Base-by-base conservation (phyloP, 2,797 vertebrate genomes). In the Sebastes hubbsi region DNA sequence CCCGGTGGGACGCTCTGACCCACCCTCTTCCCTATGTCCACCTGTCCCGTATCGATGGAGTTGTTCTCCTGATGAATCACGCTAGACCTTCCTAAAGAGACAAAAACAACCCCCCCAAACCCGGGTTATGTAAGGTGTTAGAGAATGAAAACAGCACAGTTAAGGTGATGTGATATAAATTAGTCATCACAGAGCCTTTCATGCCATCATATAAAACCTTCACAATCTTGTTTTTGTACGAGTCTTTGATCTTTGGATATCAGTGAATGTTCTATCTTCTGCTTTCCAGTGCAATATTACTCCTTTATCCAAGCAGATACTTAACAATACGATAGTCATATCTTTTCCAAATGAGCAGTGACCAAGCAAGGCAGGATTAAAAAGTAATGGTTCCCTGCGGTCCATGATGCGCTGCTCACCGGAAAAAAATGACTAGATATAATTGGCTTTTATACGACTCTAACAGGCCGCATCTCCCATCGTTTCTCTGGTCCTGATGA, bases 21-120 rank as follows among this genome's bases (percentile, higher is more conserved):
- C 0, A 94, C 96, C 93, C 96, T 94, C 91, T 97, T 96, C 64
- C 98, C 99, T 81, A 99, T 91, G 85, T 98, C 97, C 49, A 99
- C 97, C 91, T 97, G 97, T 84, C 98, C 98, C 0, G 97, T 97
- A 87, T 99, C 98, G 82, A 99, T 96, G 84, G 97, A 97, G 94
- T 97, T 97, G 94, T 99, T 99, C 94, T 98, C 98, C 86, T 96
- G 98, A 59, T 95, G 95, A 83, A 96, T 95, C 90, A 96, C 95
- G 25, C 93, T 93, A 25, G 92, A 90, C 93, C 96, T 97, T 92
- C 98, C 98, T 99, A 84, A 52, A 87, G 46, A 82, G 73, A 90
- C 58, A 91, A 2, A 72, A 70, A 84, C 36, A 82, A 82, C 38
- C 66, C 11, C 46, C 66, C 11, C 11, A 55, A 9, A 24, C 30